Conservation (phyloP, 1,140 invertebrate genomes). For the Campoletis sonorensis region DNA sequence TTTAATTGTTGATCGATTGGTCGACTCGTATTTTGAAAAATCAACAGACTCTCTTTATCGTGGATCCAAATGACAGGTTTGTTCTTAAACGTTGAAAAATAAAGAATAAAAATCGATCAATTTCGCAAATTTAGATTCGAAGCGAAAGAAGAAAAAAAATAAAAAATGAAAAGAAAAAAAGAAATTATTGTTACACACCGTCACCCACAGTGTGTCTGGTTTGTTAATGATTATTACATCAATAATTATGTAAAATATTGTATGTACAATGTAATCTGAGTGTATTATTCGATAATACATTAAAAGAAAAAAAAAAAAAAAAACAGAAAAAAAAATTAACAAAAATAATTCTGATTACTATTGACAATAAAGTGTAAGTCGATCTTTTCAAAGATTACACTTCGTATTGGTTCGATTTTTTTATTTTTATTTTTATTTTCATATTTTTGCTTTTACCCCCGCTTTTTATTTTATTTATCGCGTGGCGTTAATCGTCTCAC, state of each 20-base stretch:
- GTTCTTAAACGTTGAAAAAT: slow-evolving; percentile 24
- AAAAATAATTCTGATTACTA: slow-evolving; percentile 69
- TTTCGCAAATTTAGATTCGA: slow-evolving; percentile 55
- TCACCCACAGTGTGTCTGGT: slow-evolving; percentile 67
- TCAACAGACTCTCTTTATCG: slow-evolving; percentile 3
- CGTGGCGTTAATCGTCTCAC: not conserved
- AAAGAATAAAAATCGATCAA: slow-evolving; percentile 7
- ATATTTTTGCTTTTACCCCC: not conserved
- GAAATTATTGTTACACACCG: slow-evolving; percentile 69
- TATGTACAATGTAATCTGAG: slow-evolving; percentile 75
- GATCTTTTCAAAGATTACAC: slow-evolving; percentile 68
- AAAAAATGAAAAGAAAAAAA: slow-evolving; percentile 28
- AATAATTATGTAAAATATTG: slow-evolving; percentile 75
- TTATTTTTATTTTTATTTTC: not conserved
- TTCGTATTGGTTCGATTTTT: not conserved
- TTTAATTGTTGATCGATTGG: not conserved
- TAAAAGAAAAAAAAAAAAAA: slow-evolving; percentile 20
- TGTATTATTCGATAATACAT: slow-evolving; percentile 71
- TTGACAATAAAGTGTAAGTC: slow-evolving; percentile 75
- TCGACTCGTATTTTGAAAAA: not conserved
- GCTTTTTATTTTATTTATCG: not conserved
- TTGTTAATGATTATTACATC: slow-evolving; percentile 74
- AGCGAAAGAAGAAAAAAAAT: slow-evolving; percentile 49
- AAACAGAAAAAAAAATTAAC: slow-evolving; percentile 43
- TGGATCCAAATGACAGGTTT: slow-evolving; percentile 24